Base-by-base conservation (phyloP, 2,888 invertebrate genomes). In the Unio pictorum region DNA sequence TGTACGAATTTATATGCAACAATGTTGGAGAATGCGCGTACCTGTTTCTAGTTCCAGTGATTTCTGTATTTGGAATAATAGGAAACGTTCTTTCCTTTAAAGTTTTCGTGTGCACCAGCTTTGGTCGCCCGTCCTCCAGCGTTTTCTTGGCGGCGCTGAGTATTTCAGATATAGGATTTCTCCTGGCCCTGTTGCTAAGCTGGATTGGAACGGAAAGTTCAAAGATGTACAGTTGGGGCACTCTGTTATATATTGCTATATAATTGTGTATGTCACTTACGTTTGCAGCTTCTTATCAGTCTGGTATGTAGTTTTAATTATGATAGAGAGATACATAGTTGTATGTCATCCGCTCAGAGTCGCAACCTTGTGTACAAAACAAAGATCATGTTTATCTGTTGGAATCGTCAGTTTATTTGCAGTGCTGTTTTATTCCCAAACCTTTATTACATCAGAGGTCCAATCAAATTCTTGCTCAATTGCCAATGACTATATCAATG, bases 301-400 rank as follows among this genome's bases (percentile, higher is more conserved):
- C 0, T 96, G 96, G 95, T 92, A 95, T 76, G 95, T 95, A n/a
- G 94, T 95, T 7, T 93, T 95, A 0, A 96, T 96, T 87, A 96
- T 96, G 1, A 92, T 95, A 4, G 96, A 96, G 87, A 92, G 96
- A 17, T 95, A 94, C 87, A 93, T 96, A 5, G 95, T 95, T 0
- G 95, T 96, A 1, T 91, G 93, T 77, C 94, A 95, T 88, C 95
- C 95, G 0, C 88, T 95, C 66, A 92, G 92, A 60, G 79, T 83
- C 18, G 80, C 81, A 0, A 66, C 75, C 1, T 68, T 86, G 59
- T 84, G 86, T 72, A 84, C 84, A 61, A 80, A 73, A 59, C 73
- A 67, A 57, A 74, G 82, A 58, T 79, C 84, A 1, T 72, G 75
- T 7, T 65, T 73, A 1, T 77, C 81, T 7, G 74, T 83, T 0